These are phyloP conservation scores for Phaedon cochleariae DNA, from an alignment of 2,888 invertebrate species.

Conservation along the genomic window DNA sequence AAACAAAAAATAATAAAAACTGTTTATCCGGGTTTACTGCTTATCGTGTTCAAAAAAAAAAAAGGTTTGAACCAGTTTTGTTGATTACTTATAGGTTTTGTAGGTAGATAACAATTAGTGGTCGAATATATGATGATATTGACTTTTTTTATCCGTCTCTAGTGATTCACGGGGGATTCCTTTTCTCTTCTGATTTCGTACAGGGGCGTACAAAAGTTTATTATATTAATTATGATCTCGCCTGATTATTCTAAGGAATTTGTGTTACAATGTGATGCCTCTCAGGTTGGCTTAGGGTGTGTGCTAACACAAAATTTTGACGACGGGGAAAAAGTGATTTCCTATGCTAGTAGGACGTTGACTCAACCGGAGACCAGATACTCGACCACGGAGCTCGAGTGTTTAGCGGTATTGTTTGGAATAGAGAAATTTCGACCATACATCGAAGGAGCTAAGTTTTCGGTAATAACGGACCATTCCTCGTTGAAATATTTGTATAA, in stretches of 20 bases:
- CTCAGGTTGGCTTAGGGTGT: constrained; percentile 31
- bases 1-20: too few relatives aligned
- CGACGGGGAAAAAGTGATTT: constrained; percentile 31
- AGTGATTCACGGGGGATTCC: too few relatives aligned
- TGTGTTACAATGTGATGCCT: constrained; percentile 36
- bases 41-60: too few relatives aligned
- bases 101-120: too few relatives aligned
- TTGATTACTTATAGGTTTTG: too few relatives aligned
- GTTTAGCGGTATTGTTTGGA: constrained; percentile 41
- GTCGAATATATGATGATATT: too few relatives aligned
- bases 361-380: constrained; percentile 32
- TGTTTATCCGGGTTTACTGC: too few relatives aligned
- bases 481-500: constrained; percentile 32
- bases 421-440: constrained; percentile 41
- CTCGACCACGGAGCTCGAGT: constrained; percentile 37
- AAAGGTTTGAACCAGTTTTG: too few relatives aligned
- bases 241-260: constrained; percentile 22
- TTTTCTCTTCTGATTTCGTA: too few relatives aligned
- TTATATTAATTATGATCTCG: neutral
- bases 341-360: constrained; percentile 34
- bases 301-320: constrained; percentile 32
- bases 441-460: constrained; percentile 36
- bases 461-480: constrained; percentile 40
- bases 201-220: too few relatives aligned
- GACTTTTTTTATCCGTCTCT: too few relatives aligned